Conservation (phyloP, 2,797 vertebrate species). For the Pachyuromys duprasi region DNA sequence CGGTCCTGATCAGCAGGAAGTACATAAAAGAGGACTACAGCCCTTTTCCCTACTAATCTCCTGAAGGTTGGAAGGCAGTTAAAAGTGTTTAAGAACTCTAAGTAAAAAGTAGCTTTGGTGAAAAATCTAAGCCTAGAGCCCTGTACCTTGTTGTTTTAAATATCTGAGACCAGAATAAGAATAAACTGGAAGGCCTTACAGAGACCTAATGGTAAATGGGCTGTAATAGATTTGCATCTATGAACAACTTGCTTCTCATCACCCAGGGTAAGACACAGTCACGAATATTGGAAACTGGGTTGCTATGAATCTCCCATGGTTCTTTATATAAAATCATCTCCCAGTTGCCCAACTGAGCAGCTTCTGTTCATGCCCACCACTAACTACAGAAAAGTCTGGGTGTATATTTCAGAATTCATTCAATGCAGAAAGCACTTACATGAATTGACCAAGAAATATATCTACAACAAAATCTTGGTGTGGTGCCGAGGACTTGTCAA, state of each 20-base stretch:
- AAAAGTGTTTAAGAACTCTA: too few relatives aligned
- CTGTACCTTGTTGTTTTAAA: neutral
- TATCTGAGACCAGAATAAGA: neutral
- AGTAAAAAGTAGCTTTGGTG: too few relatives aligned
- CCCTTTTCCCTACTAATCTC: too few relatives aligned
- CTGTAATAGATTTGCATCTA: neutral
- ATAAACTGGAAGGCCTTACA: neutral
- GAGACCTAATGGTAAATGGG: neutral
- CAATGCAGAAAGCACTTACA: neutral
- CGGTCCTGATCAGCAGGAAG: too few relatives aligned
- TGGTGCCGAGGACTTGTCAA: neutral
- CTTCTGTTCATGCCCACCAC: neutral
- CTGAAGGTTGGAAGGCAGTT: too few relatives aligned
- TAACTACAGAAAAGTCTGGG: neutral
- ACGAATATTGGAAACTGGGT: neutral
- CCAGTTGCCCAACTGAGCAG: neutral
- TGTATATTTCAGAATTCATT: constrained; percentile 1
- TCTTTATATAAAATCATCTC: neutral
- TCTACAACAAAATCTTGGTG: neutral
- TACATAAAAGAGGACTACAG: too few relatives aligned
- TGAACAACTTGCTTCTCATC: neutral
- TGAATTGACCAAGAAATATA: neutral
- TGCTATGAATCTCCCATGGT: neutral
- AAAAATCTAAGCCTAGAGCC: too few relatives aligned
- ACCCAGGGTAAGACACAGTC: neutral